Evolutionary conservation across 1,140 invertebrate species (phyloP), one percentile per base, ranked within the genome.

Genomic region (Papilio dardanus): DNA sequence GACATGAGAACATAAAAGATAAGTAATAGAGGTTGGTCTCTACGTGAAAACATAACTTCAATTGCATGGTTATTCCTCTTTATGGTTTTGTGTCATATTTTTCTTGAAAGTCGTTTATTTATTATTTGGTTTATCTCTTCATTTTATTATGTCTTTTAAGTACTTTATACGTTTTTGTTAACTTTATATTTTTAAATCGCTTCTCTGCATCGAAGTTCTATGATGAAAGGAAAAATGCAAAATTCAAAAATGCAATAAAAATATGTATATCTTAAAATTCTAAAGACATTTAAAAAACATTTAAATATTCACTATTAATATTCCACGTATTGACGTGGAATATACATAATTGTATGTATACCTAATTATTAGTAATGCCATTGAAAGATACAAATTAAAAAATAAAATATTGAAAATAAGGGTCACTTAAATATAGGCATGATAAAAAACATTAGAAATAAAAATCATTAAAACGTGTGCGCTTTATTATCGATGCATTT

Each of bases 401-500:
- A 58, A n/a, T 28, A 42, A 65, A 68, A 40, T 10, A 37, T 37
- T 37, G 35, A 12, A 37, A 37, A 37, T 33, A 30, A 37, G 31
- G 33, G 67, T 79, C 78, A 80, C 80, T 81, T 71, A 78, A 79
- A 77, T 76, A 76, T 80, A 76, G 66, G 65, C 77, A 58, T 71
- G 35, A 42, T 75, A 81, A 84, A 85, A 86, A 86, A 86, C 46
- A 78, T 76, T 77, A 86, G 85, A 81, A 76, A 85, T 74, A 83
- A 88, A 90, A 91, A 85, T 84, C 82, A 91, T 90, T 90, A 88
- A 88, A 86, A 88, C 88, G 86, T 86, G 85, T 82, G 86, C 80
- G 77, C 82, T 83, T 88, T 84, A 84, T 86, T 89, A 88, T 84
- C 87, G 85, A 85, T 80, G 83, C 85, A 82, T 86, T 83, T 75